phyloP scores from a whole-genome alignment of 2,888 invertebrate species.

The Mesodorylaimus sp. region DNA sequence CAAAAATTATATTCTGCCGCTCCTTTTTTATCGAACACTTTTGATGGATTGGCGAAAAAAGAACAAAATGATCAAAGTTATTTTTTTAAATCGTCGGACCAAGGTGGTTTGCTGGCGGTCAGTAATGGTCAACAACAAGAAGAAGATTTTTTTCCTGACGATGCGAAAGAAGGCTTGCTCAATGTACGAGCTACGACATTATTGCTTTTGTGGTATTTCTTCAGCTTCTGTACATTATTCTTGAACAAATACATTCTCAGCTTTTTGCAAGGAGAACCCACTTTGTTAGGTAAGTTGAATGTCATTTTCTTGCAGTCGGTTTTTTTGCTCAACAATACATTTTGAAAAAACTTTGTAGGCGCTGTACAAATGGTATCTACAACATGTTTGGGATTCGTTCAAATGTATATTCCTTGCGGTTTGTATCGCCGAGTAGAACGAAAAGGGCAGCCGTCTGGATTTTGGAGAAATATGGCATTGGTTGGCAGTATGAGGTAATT shows the following conservation, averaged over 20 bases:
- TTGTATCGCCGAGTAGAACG: conserved; percentile 40
- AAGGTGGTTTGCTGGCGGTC: no score
- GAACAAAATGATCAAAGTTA: no score
- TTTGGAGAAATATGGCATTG: conserved; percentile 52
- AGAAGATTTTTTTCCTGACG: conserved; percentile 6
- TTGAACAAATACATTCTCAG: conserved; percentile 57
- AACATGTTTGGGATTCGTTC: conserved; percentile 51
- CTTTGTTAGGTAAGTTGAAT: conserved; percentile 44
- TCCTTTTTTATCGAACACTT: no score
- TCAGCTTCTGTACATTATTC: conserved; percentile 56
- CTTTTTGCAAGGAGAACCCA: conserved; percentile 51
- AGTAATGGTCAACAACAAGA: no score
- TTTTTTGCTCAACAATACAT: no score
- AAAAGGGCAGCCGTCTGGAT: conserved; percentile 43
- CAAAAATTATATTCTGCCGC: no score
- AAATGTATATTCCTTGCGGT: conserved; percentile 53
- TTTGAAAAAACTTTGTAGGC: conserved; percentile 22
- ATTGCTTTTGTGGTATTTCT: conserved; percentile 52
- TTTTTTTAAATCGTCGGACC: no score
- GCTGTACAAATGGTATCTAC: conserved; percentile 58
- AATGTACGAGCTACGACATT: conserved; percentile 45
- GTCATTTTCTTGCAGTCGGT: no score
- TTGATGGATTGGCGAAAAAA: no score
- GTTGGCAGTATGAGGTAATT: conserved; percentile 50
- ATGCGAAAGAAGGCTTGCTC: conserved; percentile 36